Evolutionary conservation across 2,113 vertebrate genomes (phyloP), one percentile per base, ranked within the genome.

Genomic region (Cygnus buccinator): DNA sequence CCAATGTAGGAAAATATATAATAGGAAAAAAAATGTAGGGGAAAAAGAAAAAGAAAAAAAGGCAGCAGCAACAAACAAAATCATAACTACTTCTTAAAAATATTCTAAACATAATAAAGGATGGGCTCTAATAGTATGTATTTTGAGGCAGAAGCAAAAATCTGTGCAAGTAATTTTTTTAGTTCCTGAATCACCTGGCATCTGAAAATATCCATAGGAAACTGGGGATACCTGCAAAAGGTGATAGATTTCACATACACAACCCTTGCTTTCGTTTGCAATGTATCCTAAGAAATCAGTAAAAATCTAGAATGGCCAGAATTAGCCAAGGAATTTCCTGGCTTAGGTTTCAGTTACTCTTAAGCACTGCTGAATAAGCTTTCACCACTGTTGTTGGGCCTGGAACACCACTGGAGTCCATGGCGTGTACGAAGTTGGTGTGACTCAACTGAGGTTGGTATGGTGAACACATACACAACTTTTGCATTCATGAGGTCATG

Each of bases 111-210:
- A 35, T 20, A 54, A 83, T 7, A 7, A 1, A 3, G 83, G 52
- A 74, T n/a, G 37, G 50, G 72, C 83, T 83, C 86, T 90, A 70
- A 43, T 16, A 74, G 18, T 16, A 23, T 63, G 21, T 11, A 22
- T 86, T 80, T 76, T 84, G 19, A 80, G 59, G 66, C 37, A 48
- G 43, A 84, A 85, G 20, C 29, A 80, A 66, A 93, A 29, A 50
- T 41, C 78, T 78, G 31, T 59, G 39, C 46, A 94, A 88, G 35
- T 65, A 73, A 93, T 91, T 71, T 78, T 61, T 65, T 82, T 73
- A 35, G 62, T 52, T 80, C 28, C 48, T 73, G 79, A 89, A 77
- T 91, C 94, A 94, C 57, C 48, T 57, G 91, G 93, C 89, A 93
- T 61, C 76, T 81, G 57, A 87, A 94, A 91, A 94, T 78, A 94